phyloP scores from a whole-genome alignment of 2,888 invertebrate genomes.

The Syritta pipiens region DNA sequence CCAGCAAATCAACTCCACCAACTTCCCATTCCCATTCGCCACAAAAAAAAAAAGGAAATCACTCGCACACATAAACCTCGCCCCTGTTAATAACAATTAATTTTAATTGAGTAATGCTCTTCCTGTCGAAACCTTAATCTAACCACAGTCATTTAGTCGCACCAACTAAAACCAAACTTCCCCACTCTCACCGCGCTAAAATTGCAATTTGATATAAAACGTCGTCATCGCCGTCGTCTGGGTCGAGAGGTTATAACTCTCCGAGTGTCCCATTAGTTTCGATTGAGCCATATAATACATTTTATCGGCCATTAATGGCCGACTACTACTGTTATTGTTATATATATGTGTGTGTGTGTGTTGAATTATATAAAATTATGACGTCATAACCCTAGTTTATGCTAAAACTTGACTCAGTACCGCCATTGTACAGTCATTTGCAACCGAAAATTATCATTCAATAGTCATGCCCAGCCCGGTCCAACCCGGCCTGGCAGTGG shows the following conservation, averaged over 20 bases:
- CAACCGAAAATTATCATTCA: constrained; percentile 32
- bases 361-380: constrained; percentile 29
- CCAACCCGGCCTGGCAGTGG: too few relatives aligned
- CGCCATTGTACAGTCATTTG: constrained; percentile 8
- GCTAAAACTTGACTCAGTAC: constrained; percentile 21
- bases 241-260: not conserved
- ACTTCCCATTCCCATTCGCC: too few relatives aligned
- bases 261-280: constrained; percentile 17
- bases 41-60: too few relatives aligned
- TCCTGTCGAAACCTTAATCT: not conserved
- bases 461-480: constrained; percentile 7
- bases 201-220: constrained; percentile 6
- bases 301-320: constrained; percentile 37
- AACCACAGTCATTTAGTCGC: constrained; percentile 7
- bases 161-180: not conserved
- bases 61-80: too few relatives aligned
- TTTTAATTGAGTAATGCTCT: constrained; percentile 12
- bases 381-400: constrained; percentile 42
- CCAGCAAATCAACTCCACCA: too few relatives aligned
- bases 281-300: constrained; percentile 37
- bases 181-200: not conserved
- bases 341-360: constrained; percentile 7
- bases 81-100: constrained; percentile 16
- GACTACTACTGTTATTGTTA: not conserved
- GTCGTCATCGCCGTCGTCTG: not conserved